Evolutionary conservation across 2,113 vertebrate species (phyloP).

Genomic region (Mobula hypostoma): DNA sequence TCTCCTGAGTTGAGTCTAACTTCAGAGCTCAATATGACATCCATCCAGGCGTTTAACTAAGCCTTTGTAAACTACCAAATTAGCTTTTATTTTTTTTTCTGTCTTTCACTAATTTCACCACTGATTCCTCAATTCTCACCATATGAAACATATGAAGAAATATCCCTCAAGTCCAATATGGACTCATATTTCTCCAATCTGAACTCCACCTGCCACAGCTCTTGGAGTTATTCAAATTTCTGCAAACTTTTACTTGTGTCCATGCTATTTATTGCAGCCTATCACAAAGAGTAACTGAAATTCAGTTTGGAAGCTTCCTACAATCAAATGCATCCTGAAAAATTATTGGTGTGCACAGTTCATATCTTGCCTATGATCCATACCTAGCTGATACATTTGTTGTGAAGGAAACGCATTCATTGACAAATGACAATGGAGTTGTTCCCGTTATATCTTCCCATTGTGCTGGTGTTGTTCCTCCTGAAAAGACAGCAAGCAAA

Average conservation of each 20-base stretch:
- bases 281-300: background rate
- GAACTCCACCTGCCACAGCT: background rate
- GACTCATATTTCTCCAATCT: background rate
- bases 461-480: slow-evolving; percentile 91
- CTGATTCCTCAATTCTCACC: background rate
- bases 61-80: background rate
- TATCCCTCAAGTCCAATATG: background rate
- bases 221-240: background rate
- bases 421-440: slow-evolving; percentile 87
- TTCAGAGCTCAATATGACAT: background rate
- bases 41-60: background rate
- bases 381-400: slow-evolving; percentile 97
- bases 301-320: background rate
- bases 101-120: background rate
- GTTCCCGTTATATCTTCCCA: slow-evolving; percentile 98
- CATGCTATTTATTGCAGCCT: background rate
- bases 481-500: slow-evolving; percentile 52
- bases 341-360: background rate
- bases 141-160: background rate
- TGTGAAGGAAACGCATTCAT: slow-evolving; percentile 94
- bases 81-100: background rate
- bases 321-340: background rate
- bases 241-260: background rate
- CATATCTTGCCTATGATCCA: background rate
- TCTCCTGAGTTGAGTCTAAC: background rate